Evolutionary conservation across 2,888 invertebrate species (phyloP), one percentile per base, ranked within the genome.

Genomic region (Napeogenes sylphis): DNA sequence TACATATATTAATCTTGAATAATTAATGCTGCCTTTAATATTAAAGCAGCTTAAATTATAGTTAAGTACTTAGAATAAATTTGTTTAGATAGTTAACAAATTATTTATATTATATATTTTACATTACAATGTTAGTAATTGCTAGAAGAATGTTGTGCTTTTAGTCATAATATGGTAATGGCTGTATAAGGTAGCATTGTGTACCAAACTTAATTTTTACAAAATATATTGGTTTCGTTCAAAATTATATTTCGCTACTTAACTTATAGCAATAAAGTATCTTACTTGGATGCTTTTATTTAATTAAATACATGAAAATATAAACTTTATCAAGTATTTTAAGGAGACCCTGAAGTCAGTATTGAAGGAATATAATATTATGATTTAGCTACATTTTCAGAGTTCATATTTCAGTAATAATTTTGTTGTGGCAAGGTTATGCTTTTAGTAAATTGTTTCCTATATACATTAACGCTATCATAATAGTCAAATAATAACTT

Each of bases 81-180:
- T 66, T 59, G 56, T 55, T 47, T 66, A 66, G 63, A 63, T 66
- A 66, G 66, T 59, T 30, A 63, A 66, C 61, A 59, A 66, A 63
- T 63, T 60, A 58, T 58, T 63, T 54, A 56, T 53, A 47, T 47
- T 21, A 51, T 30, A 21, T 51, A 51, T 30, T 51, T 30, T 30
- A 51, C 51, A 21, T 51, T 51, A 51, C 30, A 51, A 51, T 51
- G 51, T 51, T 51, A 51, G 51, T 51, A 51, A 51, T 30, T 51
- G 51, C 51, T 51, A 51, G 51, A 51, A 30, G 51, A 51, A 51
- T 51, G 6, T 51, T 51, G 51, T 51, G 51, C 51, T 51, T 51
- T 51, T 14, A 47, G 10, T 51, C 51, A 51, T 51, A 51, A 51
- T 47, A 47, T 30, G 12, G 51, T 51, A 30, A 8, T 30, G 51